Conservation (phyloP, 1,140 invertebrate genomes). For the Geopemphigus sp. region DNA sequence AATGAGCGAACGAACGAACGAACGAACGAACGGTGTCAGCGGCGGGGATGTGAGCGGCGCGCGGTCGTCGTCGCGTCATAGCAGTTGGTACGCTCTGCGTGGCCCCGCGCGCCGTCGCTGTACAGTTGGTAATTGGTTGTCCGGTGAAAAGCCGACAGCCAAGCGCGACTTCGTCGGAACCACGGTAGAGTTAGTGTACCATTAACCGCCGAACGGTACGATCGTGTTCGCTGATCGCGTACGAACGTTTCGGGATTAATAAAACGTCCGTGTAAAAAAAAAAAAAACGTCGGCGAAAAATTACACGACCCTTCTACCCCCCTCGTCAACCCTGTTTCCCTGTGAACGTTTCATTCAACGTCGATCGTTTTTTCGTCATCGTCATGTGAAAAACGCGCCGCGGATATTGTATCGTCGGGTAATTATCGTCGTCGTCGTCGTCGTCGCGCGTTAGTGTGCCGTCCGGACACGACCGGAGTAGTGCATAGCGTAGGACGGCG, state of each 20-base stretch:
- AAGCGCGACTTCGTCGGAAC: constrained; percentile 22
- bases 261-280: not conserved
- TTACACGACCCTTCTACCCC: too few species aligned
- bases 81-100: constrained; percentile 39
- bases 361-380: too few species aligned
- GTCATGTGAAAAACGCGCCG: too few species aligned
- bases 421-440: too few species aligned
- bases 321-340: too few species aligned
- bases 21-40: too few species aligned
- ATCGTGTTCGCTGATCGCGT: not conserved
- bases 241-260: not conserved
- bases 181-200: constrained; percentile 27
- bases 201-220: not conserved
- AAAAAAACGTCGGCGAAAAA: not conserved
- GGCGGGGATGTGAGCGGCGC: not conserved
- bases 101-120: not conserved
- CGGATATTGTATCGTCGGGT: too few species aligned
- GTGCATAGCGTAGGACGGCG: too few species aligned
- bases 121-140: constrained; percentile 47
- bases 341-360: too few species aligned
- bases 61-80: too few species aligned
- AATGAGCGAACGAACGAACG: too few species aligned
- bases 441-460: too few species aligned
- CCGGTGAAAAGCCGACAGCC: constrained; percentile 33
- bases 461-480: not conserved